phyloP scores from a whole-genome alignment of 2,888 invertebrate species.

The Melieria picta region DNA sequence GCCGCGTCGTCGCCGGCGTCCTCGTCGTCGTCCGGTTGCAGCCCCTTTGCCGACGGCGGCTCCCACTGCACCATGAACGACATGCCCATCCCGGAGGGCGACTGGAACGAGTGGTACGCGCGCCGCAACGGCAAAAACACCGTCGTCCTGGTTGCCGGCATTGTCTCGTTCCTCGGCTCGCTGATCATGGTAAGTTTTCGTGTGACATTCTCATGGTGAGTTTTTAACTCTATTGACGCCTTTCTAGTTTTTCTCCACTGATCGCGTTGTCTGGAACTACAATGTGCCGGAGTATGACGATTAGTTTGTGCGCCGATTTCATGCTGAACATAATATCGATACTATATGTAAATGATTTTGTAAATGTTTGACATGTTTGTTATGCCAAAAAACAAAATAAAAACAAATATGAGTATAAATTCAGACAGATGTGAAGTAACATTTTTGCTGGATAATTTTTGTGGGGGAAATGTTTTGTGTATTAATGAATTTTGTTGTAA shows the following conservation, averaged over 20 bases:
- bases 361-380: no score
- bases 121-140: conserved; percentile 77
- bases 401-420: no score
- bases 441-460: no score
- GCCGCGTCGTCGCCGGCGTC: no score
- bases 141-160: conserved; percentile 71
- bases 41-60: conserved; percentile 17
- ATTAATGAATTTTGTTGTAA: no score
- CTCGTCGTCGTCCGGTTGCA: no score
- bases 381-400: no score
- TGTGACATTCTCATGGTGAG: not conserved
- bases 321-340: no score
- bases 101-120: conserved; percentile 77
- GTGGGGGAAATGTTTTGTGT: no score
- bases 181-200: conserved; percentile 55
- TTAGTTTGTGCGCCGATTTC: no score
- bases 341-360: no score
- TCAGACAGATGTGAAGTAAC: no score
- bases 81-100: conserved; percentile 79
- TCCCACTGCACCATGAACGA: conserved; percentile 74
- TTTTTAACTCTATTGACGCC: not conserved
- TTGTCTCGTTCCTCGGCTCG: conserved; percentile 64
- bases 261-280: conserved; percentile 16
- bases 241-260: conserved; percentile 14
- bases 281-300: conserved; percentile 20